Evolutionary conservation across 1,140 invertebrate species (phyloP).

Genomic region (Phymorhynchus buccinoides): DNA sequence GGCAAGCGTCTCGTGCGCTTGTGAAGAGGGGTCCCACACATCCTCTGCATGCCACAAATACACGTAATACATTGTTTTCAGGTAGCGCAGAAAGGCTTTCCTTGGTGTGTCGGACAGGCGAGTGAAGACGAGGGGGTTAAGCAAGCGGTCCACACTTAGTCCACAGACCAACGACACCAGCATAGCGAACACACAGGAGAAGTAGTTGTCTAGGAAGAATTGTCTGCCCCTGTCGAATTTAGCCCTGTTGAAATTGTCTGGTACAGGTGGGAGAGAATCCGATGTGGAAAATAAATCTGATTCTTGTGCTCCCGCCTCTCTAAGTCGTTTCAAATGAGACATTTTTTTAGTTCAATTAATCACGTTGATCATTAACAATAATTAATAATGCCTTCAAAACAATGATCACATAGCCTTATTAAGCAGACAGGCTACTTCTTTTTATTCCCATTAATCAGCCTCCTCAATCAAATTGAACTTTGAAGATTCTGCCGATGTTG

Average conservation of each 20-base stretch:
- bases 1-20: constrained; percentile 47
- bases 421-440: too few relatives aligned
- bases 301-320: neutral
- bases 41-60: constrained; percentile 79
- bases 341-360: too few relatives aligned
- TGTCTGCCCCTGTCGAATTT: constrained; percentile 48
- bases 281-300: neutral
- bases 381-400: too few relatives aligned
- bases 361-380: too few relatives aligned
- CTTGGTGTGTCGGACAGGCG: constrained; percentile 73
- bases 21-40: constrained; percentile 52
- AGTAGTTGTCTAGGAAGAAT: constrained; percentile 48
- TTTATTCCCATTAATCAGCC: too few relatives aligned
- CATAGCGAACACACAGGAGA: constrained; percentile 43
- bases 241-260: constrained; percentile 46
- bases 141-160: constrained; percentile 50
- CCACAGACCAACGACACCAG: constrained; percentile 54
- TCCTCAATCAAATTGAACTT: too few relatives aligned
- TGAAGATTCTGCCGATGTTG: too few relatives aligned
- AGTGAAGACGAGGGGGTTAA: constrained; percentile 72
- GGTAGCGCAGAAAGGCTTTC: constrained; percentile 84
- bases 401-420: too few relatives aligned
- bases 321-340: neutral
- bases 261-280: neutral
- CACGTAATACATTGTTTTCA: constrained; percentile 82